phyloP scores from a whole-genome alignment of 2,888 invertebrate species.

The Cataglyphis livida region DNA sequence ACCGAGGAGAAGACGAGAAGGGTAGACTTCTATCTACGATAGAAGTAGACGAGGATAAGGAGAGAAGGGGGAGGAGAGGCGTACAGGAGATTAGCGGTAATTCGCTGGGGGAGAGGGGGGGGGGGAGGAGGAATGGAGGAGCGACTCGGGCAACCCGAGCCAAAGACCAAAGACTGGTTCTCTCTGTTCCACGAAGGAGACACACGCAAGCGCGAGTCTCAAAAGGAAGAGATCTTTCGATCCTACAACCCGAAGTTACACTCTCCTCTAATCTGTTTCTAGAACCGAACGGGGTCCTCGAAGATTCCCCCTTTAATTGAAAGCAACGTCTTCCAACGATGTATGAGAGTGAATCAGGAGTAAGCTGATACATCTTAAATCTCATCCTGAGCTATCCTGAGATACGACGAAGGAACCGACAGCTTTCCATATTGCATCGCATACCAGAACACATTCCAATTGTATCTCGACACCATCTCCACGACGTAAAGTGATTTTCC shows the following conservation, averaged over 20 bases:
- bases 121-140: neutral
- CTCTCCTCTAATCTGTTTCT: constrained; percentile 63
- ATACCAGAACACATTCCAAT: constrained; percentile 27
- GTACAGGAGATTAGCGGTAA: constrained; percentile 76
- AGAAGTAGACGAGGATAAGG: constrained; percentile 23
- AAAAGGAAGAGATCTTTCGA: constrained; percentile 48
- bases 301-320: constrained; percentile 59
- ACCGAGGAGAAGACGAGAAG: neutral
- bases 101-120: constrained; percentile 67
- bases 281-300: constrained; percentile 46
- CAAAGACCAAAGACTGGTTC: constrained; percentile 68
- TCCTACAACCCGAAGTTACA: constrained; percentile 50
- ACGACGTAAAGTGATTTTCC: neutral
- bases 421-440: constrained; percentile 3
- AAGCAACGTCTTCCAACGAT: constrained; percentile 35
- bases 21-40: neutral
- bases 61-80: constrained; percentile 42
- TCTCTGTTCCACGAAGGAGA: constrained; percentile 54
- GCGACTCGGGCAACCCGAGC: constrained; percentile 56
- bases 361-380: constrained; percentile 17
- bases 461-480: neutral
- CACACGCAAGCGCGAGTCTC: constrained; percentile 12
- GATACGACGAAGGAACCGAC: neutral
- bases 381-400: constrained; percentile 10
- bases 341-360: constrained; percentile 12